A percentile compares a stretch with the other conserved stretches of the same genome.
phyloP scores from a whole-genome alignment of 2,888 invertebrate species.

The Drosophila quasianomalipes region DNA sequence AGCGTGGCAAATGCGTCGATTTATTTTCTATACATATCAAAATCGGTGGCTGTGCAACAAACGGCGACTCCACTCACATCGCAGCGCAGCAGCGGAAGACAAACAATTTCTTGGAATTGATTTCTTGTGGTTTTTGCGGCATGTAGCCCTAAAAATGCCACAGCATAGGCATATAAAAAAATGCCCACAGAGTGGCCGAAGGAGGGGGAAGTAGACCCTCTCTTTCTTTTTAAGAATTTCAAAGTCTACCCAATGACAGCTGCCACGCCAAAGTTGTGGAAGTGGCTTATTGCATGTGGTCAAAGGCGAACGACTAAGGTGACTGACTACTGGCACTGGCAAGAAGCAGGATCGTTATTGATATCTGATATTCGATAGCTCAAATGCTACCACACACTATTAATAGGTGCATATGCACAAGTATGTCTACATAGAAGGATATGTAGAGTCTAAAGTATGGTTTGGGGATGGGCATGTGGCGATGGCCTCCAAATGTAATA shows the following conservation, averaged over 20 bases:
- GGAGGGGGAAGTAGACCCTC: background rate
- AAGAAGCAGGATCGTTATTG: slow-evolving; percentile 35
- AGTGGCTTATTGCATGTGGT: slow-evolving; percentile 55
- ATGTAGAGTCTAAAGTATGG: background rate
- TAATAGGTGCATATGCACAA: slow-evolving; percentile 13
- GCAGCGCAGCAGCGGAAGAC: slow-evolving; percentile 76
- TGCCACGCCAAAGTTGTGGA: slow-evolving; percentile 29
- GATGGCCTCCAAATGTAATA: background rate
- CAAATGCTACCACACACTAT: slow-evolving; percentile 49
- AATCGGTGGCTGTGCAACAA: slow-evolving; percentile 43
- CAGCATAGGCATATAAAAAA: slow-evolving; percentile 21
- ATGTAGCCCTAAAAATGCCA: slow-evolving; percentile 77
- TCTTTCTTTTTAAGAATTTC: slow-evolving; percentile 31
- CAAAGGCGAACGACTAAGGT: slow-evolving; percentile 8
- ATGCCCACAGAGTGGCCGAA: background rate
- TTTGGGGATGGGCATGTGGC: background rate
- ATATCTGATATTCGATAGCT: slow-evolving; percentile 52
- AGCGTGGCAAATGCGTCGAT: slow-evolving; percentile 70
- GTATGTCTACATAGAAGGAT: background rate
- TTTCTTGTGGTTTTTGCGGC: slow-evolving; percentile 78
- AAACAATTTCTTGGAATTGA: slow-evolving; percentile 82
- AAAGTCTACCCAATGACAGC: slow-evolving; percentile 31
- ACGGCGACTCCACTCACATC: slow-evolving; percentile 9
- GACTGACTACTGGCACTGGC: slow-evolving; percentile 2
- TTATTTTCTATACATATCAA: slow-evolving; percentile 50